Conservation (phyloP, 92 coral and sea anemone genomes). For the Zoanthus gigantus region DNA sequence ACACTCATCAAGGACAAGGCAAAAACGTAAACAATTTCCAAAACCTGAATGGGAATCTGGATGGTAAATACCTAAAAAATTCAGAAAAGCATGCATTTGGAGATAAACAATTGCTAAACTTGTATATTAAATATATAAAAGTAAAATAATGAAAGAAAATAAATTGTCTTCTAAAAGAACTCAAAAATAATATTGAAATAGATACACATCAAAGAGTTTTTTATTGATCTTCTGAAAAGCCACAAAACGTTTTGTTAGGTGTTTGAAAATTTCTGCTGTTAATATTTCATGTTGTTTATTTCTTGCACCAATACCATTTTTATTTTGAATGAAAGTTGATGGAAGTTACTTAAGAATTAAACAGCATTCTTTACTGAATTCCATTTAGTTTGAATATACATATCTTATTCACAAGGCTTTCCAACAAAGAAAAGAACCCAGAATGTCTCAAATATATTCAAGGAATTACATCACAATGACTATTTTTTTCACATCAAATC, state of each 20-base stretch:
- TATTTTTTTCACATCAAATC: too few relatives aligned
- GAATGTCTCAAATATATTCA: too few relatives aligned
- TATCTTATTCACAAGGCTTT: neutral
- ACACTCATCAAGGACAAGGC: conserved; percentile 63
- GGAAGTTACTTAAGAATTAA: neutral
- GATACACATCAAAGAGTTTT: neutral
- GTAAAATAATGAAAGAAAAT: too few relatives aligned
- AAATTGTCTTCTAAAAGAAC: too few relatives aligned
- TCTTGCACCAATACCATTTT: neutral
- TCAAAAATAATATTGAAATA: neutral
- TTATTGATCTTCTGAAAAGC: neutral
- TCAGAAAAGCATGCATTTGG: neutral
- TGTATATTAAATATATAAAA: too few relatives aligned
- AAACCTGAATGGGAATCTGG: conserved; percentile 95
- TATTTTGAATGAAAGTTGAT: neutral
- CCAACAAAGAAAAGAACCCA: neutral
- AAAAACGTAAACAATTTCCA: conserved; percentile 50
- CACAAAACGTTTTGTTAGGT: neutral
- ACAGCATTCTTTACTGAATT: neutral
- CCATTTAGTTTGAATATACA: neutral
- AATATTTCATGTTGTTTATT: neutral
- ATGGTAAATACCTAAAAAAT: conserved; percentile 61
- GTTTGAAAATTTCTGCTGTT: neutral
- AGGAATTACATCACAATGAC: too few relatives aligned
- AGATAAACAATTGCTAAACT: neutral